These are phyloP conservation scores for Chelonus insularis DNA, from an alignment of 1,140 invertebrate genomes.

Conservation along the genomic window DNA sequence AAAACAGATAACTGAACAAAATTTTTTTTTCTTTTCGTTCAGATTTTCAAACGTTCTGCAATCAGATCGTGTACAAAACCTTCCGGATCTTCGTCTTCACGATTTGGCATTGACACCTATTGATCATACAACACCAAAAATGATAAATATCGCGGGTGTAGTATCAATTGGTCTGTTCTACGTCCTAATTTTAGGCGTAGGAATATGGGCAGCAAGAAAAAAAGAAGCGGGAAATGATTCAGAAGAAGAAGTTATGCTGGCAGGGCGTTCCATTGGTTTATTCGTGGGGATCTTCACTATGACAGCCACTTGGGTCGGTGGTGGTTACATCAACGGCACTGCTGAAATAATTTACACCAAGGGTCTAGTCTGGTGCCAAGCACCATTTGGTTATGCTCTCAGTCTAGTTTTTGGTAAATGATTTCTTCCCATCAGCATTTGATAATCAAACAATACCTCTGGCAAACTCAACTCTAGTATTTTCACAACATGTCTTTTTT, in stretches of 20 bases:
- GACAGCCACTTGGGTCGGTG: slow-evolving; percentile 99
- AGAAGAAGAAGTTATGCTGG: slow-evolving; percentile 96
- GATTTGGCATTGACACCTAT: slow-evolving; percentile 53
- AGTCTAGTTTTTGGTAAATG: slow-evolving; percentile 86
- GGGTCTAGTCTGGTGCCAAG: slow-evolving; percentile 94
- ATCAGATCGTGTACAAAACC: slow-evolving; percentile 48
- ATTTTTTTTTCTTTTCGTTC: slow-evolving; percentile 18
- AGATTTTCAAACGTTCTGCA: slow-evolving; percentile 53
- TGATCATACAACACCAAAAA: slow-evolving; percentile 61
- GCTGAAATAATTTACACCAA: slow-evolving; percentile 92
- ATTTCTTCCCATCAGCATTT: background rate
- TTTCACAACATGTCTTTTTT: slow-evolving; percentile 9
- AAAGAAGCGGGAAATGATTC: slow-evolving; percentile 82
- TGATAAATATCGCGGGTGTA: slow-evolving; percentile 90
- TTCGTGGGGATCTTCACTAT: slow-evolving; percentile 98
- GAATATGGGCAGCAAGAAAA: slow-evolving; percentile 94
- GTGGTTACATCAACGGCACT: slow-evolving; percentile 98
- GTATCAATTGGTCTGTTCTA: slow-evolving; percentile 94
- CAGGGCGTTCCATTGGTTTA: slow-evolving; percentile 91
- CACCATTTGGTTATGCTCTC: slow-evolving; percentile 94
- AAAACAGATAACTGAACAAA: slow-evolving; percentile 16
- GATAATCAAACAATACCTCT: background rate
- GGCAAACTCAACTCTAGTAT: too few species aligned
- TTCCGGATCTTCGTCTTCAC: slow-evolving; percentile 50
- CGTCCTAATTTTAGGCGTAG: slow-evolving; percentile 86